These are phyloP conservation scores for Rhyzopertha dominica DNA, from an alignment of 1,140 invertebrate genomes.

Conservation along the genomic window DNA sequence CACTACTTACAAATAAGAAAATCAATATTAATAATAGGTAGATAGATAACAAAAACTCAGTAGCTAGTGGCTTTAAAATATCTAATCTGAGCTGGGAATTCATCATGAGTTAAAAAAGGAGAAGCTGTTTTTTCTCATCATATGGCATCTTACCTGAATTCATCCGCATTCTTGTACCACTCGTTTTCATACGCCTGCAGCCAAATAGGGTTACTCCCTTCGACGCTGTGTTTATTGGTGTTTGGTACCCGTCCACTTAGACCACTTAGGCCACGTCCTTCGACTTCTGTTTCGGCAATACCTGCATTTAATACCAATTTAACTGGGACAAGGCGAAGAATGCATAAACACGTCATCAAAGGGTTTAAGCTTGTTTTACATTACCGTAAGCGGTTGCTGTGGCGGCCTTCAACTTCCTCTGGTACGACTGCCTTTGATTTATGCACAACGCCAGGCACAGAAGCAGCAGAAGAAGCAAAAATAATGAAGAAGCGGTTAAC, in stretches of 20 bases:
- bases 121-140: slow-evolving; percentile 1
- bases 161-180: slow-evolving; percentile 87
- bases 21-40: background rate
- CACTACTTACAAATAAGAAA: slow-evolving; percentile 7
- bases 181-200: slow-evolving; percentile 90
- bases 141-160: slow-evolving; percentile 54
- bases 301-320: slow-evolving; percentile 26
- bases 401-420: slow-evolving; percentile 85
- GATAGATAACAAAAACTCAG: background rate
- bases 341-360: slow-evolving; percentile 2
- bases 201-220: slow-evolving; percentile 94
- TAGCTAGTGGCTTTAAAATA: slow-evolving; percentile 10
- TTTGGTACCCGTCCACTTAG: slow-evolving; percentile 77
- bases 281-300: slow-evolving; percentile 68
- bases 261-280: slow-evolving; percentile 61
- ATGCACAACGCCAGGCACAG: slow-evolving; percentile 74
- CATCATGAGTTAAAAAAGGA: background rate
- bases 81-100: background rate
- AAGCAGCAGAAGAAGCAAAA: slow-evolving; percentile 70
- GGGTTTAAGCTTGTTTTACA: slow-evolving; percentile 20
- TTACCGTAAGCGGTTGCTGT: slow-evolving; percentile 89
- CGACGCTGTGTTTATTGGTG: slow-evolving; percentile 89
- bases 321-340: background rate
- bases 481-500: slow-evolving; percentile 73
- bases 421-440: slow-evolving; percentile 76